These are phyloP conservation scores for Oryzaephilus surinamensis DNA, from an alignment of 1,140 invertebrate species.

Conservation along the genomic window DNA sequence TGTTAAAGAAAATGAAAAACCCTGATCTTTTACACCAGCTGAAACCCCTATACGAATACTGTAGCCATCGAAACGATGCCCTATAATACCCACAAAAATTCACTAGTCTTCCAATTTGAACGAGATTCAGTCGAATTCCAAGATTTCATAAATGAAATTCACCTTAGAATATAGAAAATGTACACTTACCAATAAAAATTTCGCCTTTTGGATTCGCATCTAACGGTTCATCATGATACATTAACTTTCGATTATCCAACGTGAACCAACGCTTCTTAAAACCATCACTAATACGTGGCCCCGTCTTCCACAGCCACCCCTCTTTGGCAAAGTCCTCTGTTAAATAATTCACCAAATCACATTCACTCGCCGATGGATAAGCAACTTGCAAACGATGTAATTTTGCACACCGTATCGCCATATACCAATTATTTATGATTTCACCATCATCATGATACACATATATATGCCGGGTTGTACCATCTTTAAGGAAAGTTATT, in stretches of 20 bases:
- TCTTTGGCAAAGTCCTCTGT: slow-evolving; percentile 73
- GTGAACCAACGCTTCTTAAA: slow-evolving; percentile 83
- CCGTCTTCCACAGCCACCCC: slow-evolving; percentile 85
- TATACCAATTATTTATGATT: slow-evolving; percentile 81
- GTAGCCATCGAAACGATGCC: slow-evolving; percentile 65
- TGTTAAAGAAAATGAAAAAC: slow-evolving; percentile 75
- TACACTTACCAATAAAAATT: slow-evolving; percentile 64
- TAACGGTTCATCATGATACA: slow-evolving; percentile 80
- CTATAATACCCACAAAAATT: no score
- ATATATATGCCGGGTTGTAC: slow-evolving; percentile 75
- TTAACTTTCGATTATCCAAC: slow-evolving; percentile 77
- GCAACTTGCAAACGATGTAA: slow-evolving; percentile 71
- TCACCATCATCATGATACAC: slow-evolving; percentile 78
- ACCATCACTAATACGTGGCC: slow-evolving; percentile 64
- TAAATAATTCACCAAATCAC: slow-evolving; percentile 62
- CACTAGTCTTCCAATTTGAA: no score
- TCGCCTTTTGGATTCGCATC: slow-evolving; percentile 84
- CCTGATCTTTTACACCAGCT: slow-evolving; percentile 60
- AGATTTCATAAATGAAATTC: no score
- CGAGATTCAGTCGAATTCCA: no score
- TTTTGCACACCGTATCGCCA: slow-evolving; percentile 77
- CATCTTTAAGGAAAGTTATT: slow-evolving; percentile 71
- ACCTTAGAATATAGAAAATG: no score
- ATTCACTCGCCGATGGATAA: slow-evolving; percentile 65
- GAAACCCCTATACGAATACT: slow-evolving; percentile 50